A percentile compares a stretch with the other conserved stretches of the same genome.
Evolutionary conservation across 2,797 vertebrate species (phyloP).

Genomic region (Sebastes oblongus): DNA sequence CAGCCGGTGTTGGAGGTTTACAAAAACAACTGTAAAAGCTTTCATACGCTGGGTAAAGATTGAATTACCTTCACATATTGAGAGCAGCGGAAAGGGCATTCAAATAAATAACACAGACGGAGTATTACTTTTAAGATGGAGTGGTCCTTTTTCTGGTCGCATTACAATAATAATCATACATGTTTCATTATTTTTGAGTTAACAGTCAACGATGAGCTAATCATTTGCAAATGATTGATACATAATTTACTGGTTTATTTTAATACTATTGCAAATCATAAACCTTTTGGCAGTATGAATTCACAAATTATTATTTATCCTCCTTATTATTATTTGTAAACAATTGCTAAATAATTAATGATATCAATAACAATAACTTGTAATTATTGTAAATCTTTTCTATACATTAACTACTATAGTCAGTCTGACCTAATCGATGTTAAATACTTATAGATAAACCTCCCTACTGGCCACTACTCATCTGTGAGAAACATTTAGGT

Average conservation of each 20-base stretch:
- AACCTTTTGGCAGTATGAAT: background rate
- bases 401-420: background rate
- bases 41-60: conserved; percentile 33
- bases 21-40: conserved; percentile 42
- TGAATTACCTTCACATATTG: conserved; percentile 48
- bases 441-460: background rate
- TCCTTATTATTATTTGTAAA: too few relatives aligned
- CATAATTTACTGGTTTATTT: background rate
- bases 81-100: conserved; percentile 18
- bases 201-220: background rate
- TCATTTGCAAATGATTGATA: background rate
- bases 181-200: background rate
- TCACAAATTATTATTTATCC: too few relatives aligned
- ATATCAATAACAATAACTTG: background rate
- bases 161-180: background rate
- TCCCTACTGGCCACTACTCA: background rate
- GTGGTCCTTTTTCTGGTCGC: background rate
- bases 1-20: conserved; percentile 32
- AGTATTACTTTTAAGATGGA: background rate
- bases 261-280: background rate
- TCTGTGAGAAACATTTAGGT: background rate
- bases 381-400: background rate
- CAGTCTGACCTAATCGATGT: background rate
- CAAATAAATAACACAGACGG: background rate
- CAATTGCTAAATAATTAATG: background rate